phyloP scores from a whole-genome alignment of 37 sponge, comb jelly and placozoan species.

The Halichondria panicea region DNA sequence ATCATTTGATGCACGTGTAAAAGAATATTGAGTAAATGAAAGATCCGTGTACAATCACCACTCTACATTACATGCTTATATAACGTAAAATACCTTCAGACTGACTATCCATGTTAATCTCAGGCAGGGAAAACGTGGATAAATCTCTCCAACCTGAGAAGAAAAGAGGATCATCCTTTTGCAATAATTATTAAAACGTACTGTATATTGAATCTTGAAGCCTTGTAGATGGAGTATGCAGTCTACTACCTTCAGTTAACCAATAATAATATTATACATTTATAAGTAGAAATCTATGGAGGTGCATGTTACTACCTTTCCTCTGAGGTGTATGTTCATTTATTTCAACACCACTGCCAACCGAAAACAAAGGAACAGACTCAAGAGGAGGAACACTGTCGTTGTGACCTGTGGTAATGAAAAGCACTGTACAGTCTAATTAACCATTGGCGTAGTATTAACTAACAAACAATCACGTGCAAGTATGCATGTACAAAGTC shows the following conservation, averaged over 20 bases:
- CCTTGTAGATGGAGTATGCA: neutral
- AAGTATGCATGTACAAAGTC: neutral
- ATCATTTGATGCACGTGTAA: no score
- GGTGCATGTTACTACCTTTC: neutral
- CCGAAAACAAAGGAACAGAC: no score
- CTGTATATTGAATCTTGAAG: slow-evolving; percentile 1
- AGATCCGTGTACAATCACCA: no score
- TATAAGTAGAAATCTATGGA: neutral
- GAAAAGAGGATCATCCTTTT: neutral
- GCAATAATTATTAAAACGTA: neutral
- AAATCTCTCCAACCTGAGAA: slow-evolving; percentile 1
- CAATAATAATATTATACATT: neutral
- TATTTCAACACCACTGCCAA: neutral
- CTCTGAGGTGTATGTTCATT: neutral
- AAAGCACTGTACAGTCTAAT: no score
- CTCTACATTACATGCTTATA: no score
- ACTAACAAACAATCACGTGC: neutral
- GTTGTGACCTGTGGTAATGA: no score
- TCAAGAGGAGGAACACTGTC: slow-evolving; percentile 4
- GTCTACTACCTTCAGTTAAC: neutral
- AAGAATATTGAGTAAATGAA: no score
- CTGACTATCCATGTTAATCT: neutral
- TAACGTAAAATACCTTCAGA: slow-evolving; percentile 11
- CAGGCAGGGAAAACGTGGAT: neutral
- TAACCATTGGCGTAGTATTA: neutral